Conservation (phyloP, 2,797 vertebrate species). For the Notamacropus eugenii region DNA sequence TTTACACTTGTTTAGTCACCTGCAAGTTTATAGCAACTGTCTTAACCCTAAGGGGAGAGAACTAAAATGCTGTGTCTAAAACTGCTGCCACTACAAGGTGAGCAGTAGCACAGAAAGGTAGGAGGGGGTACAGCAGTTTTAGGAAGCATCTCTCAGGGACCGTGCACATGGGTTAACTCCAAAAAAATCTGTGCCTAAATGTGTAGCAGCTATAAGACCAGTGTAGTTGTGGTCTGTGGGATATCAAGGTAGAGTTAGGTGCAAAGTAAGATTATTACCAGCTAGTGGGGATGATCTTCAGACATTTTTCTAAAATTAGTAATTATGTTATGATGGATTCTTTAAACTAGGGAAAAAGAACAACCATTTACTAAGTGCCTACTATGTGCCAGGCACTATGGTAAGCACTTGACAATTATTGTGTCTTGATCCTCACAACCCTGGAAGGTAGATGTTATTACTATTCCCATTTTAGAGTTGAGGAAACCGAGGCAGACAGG, state of each 20-base stretch:
- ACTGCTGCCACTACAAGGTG: neutral
- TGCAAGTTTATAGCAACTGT: neutral
- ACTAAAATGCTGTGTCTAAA: neutral
- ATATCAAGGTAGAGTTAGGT: neutral
- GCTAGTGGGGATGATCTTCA: neutral
- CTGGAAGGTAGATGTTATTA: neutral
- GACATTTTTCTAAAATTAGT: neutral
- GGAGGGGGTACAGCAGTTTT: neutral
- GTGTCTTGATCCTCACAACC: neutral
- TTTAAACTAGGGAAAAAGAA: neutral
- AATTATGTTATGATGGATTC: neutral
- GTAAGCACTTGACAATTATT: neutral
- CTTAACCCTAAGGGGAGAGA: neutral
- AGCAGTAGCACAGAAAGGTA: neutral
- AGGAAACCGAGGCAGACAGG: neutral
- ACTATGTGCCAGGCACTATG: neutral
- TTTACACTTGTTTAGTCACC: neutral
- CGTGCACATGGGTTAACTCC: neutral
- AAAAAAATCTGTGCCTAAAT: neutral
- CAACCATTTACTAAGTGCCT: neutral
- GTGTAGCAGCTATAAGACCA: neutral
- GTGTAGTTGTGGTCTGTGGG: neutral
- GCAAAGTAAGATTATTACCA: neutral
- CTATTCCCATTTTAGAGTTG: neutral
- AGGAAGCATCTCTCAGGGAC: neutral